Evolutionary conservation across 2,797 vertebrate species (phyloP).

Genomic region (Enteromius anoplus): DNA sequence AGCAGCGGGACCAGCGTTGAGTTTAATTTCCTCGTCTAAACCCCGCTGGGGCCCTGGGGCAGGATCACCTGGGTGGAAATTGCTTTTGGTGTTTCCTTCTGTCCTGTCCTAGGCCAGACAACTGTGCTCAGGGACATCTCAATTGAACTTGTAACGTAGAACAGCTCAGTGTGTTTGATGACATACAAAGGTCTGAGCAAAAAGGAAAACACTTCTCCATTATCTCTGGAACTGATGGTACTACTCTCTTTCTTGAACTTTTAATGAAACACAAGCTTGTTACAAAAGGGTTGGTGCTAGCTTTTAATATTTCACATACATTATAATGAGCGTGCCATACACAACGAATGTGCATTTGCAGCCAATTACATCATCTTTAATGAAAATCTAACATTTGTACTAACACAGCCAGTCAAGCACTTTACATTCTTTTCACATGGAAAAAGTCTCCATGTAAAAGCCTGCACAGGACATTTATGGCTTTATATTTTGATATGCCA

Average conservation of each 20-base stretch:
- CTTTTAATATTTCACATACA: conserved; percentile 33
- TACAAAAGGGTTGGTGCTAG: background rate
- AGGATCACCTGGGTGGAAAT: conserved; percentile 66
- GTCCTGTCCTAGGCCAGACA: conserved; percentile 45
- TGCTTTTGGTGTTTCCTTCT: conserved; percentile 57
- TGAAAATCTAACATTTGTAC: conserved; percentile 5
- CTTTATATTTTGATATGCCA: conserved; percentile 58
- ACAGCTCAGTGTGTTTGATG: conserved; percentile 19
- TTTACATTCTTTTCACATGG: conserved; percentile 57
- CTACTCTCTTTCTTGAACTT: conserved; percentile 25
- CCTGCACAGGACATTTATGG: conserved; percentile 61
- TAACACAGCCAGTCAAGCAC: background rate
- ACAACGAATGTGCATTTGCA: background rate
- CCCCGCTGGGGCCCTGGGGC: conserved; percentile 69
- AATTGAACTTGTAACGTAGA: conserved; percentile 25
- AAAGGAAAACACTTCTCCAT: conserved; percentile 27
- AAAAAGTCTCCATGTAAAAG: conserved; percentile 53
- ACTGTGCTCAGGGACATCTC: conserved; percentile 32
- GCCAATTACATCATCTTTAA: conserved; percentile 31
- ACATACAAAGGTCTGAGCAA: conserved; percentile 9
- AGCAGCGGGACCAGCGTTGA: conserved; percentile 60
- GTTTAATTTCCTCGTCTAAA: conserved; percentile 76
- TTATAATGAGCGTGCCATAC: conserved; percentile 27
- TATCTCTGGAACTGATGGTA: conserved; percentile 19
- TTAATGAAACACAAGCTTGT: conserved; percentile 36